Evolutionary conservation across 1,140 invertebrate genomes (phyloP).

Genomic region (Lethrus apterus): DNA sequence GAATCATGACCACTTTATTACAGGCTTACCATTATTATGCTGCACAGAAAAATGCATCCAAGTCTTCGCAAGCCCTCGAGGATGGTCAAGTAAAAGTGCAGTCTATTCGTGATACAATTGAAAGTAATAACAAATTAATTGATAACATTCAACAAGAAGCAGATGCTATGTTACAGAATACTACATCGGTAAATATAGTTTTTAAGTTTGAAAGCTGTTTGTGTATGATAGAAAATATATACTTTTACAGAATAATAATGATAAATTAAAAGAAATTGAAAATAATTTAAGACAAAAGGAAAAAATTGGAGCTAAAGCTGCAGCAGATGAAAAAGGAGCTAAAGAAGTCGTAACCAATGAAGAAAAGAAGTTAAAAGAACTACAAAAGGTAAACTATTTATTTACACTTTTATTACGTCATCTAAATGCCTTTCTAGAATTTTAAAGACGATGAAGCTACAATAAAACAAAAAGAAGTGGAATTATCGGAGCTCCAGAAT

Average conservation of each 20-base stretch:
- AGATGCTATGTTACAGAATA: too few relatives aligned
- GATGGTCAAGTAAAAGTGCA: slow-evolving; percentile 47
- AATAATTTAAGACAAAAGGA: slow-evolving; percentile 56
- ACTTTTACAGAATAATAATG: background rate
- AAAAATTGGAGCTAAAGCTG: slow-evolving; percentile 58
- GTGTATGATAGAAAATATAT: too few relatives aligned
- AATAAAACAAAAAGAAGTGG: slow-evolving; percentile 55
- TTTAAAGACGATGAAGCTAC: slow-evolving; percentile 64
- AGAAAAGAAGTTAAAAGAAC: slow-evolving; percentile 59
- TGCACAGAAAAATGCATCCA: slow-evolving; percentile 45
- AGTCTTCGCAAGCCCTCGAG: slow-evolving; percentile 49
- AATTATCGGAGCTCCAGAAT: slow-evolving; percentile 57
- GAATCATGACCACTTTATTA: slow-evolving; percentile 72
- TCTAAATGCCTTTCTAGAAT: slow-evolving; percentile 37
- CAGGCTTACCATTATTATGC: slow-evolving; percentile 67
- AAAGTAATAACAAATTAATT: slow-evolving; percentile 49
- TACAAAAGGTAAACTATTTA: slow-evolving; percentile 44
- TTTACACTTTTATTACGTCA: background rate
- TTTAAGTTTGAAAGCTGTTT: too few relatives aligned
- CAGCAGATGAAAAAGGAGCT: slow-evolving; percentile 59
- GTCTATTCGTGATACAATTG: slow-evolving; percentile 48
- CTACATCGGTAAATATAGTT: too few relatives aligned
- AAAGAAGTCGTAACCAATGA: slow-evolving; percentile 64
- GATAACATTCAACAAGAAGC: too few relatives aligned
- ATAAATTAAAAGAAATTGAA: slow-evolving; percentile 58